Evolutionary conservation across 1,140 invertebrate species (phyloP), one percentile per base, ranked within the genome.

Genomic region (Charaxes varanes): DNA sequence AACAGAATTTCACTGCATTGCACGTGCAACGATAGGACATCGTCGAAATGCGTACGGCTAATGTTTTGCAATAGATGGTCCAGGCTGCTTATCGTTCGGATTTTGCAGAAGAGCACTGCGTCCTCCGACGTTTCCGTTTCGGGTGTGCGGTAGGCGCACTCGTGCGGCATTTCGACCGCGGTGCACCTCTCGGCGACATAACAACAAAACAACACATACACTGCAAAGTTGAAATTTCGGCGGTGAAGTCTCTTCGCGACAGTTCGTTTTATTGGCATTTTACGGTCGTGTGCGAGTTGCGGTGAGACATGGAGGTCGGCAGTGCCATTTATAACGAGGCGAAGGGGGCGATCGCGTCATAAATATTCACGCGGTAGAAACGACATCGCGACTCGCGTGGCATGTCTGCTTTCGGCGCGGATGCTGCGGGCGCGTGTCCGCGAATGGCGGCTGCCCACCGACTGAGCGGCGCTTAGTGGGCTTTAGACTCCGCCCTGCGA

Each of bases 1-100:
- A 93, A 92, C 23, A 93, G 77, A 41, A 91, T 89, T 73, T 94
- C 92, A 76, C 89, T 93, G 74, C 93, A 94, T 68, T 93, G 89
- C 22, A 94, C 85, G 51, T 87, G 86, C 30, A 94, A 73, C 6
- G 89, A 88, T 33, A 87, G 87, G 13, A 93, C 87, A 46, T 83
- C 77, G 31, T 83, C 79, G 31, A 69, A 73, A 53, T 81, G 67
- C 6, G 68, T 73, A 26, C 65, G 51, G 34, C 67, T 80, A 36
- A 83, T 78, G 32, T 83, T 83, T 50, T 73, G 74, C 61, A 81
- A 63, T 54, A 83, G 61, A 54, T 78, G 65, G 41, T 83, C 77
- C 57, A 83, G 62, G 52, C 71, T 81, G 55, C 70, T 79, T 58
- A 83, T 83, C 13, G 79, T 83, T 52, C 79, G 60, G 16, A 83